Evolutionary conservation across 2,888 invertebrate species (phyloP).

Genomic region (Peribatodes rhomboidaria): DNA sequence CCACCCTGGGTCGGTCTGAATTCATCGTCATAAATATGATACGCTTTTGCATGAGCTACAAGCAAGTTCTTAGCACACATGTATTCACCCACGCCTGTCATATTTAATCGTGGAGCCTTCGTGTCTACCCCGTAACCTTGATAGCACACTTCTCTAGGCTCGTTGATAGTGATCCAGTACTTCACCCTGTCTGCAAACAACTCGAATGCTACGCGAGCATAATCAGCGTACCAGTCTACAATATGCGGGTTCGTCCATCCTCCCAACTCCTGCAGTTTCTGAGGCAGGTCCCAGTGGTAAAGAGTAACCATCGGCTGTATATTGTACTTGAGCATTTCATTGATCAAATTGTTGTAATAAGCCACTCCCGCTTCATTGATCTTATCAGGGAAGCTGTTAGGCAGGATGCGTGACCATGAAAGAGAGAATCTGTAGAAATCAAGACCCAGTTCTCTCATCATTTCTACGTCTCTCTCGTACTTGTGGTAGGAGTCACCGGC

Average conservation of each 20-base stretch:
- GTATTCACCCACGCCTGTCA: conserved; percentile 71
- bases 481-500: conserved; percentile 85
- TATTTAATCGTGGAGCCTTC: conserved; percentile 57
- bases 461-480: conserved; percentile 78
- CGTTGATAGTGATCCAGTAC: conserved; percentile 84
- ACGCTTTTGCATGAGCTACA: conserved; percentile 78
- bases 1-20: conserved; percentile 58
- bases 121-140: conserved; percentile 68
- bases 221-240: conserved; percentile 69
- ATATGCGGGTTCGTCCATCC: conserved; percentile 73
- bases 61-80: conserved; percentile 74
- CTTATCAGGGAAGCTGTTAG: conserved; percentile 76
- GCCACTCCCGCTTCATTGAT: conserved; percentile 74
- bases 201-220: conserved; percentile 64
- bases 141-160: conserved; percentile 65
- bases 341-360: conserved; percentile 57
- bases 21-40: conserved; percentile 61
- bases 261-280: conserved; percentile 76
- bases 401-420: conserved; percentile 87
- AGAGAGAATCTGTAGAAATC: conserved; percentile 82
- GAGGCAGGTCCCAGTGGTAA: conserved; percentile 78
- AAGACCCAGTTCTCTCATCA: conserved; percentile 66
- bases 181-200: conserved; percentile 71
- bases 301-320: conserved; percentile 85
- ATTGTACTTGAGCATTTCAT: conserved; percentile 64